Base-by-base conservation (phyloP, 2,888 invertebrate genomes). In the Ophion ventricosus region DNA sequence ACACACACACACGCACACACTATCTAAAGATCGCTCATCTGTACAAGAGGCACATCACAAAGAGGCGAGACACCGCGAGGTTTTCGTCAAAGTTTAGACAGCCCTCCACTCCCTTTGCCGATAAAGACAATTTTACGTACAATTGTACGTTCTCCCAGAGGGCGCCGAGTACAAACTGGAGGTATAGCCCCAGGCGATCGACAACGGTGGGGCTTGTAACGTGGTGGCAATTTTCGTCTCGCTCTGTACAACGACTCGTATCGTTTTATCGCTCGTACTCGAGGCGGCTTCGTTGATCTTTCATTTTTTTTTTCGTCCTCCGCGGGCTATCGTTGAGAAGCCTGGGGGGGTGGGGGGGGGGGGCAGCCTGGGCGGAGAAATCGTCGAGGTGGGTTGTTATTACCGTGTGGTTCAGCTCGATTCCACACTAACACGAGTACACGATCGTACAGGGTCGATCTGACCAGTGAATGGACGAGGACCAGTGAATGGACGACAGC, bases 81-180 rank as follows among this genome's bases (percentile, higher is more conserved):
- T 43, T 17, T 49, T 14, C 17, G 14, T 14, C 49, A 49, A 49
- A 49, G 49, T 49, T 49, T 17, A 2, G 49, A 49, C 49, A 17
- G 2, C 43, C 11, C 49, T 8, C 35, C 35, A 5, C 35, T 8
- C 35, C 35, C 49, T 2, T 0, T 17, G 14, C 3, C 49, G 49
- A 49, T 17, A 14, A 17, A 14, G 49, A 17, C 3, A 0, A 17
- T 49, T 14, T 1, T 29, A n/a, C 26, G 29, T 29, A 1, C 29
- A 7, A 63, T 63, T 54, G 74, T 75, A 80, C 63, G 83, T 83
- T 84, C 63, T 56, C 78, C 72, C 64, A 64, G 59, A 84, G 85
- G 83, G 85, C 89, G 91, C 90, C 90, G 90, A 91, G 90, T 91
- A 91, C 88, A 88, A 92, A 91, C 92, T 87, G 89, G 35, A 72